phyloP scores from a whole-genome alignment of 2,113 vertebrate species.

The Phyllostomus discolor region DNA sequence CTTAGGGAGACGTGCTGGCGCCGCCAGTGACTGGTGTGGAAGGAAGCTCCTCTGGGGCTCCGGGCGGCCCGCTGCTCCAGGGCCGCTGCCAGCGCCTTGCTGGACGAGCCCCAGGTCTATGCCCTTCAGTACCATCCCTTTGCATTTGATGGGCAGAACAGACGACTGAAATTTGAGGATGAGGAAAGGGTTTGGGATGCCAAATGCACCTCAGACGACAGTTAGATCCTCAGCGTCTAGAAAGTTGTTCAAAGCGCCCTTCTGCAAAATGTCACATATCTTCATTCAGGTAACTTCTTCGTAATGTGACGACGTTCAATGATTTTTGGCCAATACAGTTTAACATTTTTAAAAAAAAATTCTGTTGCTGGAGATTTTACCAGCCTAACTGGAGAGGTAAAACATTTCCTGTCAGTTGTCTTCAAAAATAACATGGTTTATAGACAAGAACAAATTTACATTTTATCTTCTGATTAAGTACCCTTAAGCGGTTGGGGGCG shows the following conservation, averaged over 20 bases:
- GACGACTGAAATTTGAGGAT: slow-evolving; percentile 20
- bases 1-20: background rate
- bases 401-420: background rate
- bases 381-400: background rate
- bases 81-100: background rate
- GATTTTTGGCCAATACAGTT: background rate
- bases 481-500: background rate
- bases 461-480: background rate
- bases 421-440: background rate
- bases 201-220: background rate
- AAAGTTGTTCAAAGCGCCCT: background rate
- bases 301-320: background rate
- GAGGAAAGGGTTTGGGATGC: background rate
- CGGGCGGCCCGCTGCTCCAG: slow-evolving; percentile 46
- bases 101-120: background rate
- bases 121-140: slow-evolving; percentile 56
- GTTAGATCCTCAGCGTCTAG: background rate
- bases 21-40: slow-evolving; percentile 31
- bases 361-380: background rate
- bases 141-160: slow-evolving; percentile 59
- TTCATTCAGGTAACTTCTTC: background rate
- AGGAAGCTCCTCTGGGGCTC: slow-evolving; percentile 13
- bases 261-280: background rate
- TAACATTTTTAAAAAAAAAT: background rate
- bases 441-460: background rate